Evolutionary conservation across 2,888 invertebrate genomes (phyloP).

Genomic region (Tenthredo livida): DNA sequence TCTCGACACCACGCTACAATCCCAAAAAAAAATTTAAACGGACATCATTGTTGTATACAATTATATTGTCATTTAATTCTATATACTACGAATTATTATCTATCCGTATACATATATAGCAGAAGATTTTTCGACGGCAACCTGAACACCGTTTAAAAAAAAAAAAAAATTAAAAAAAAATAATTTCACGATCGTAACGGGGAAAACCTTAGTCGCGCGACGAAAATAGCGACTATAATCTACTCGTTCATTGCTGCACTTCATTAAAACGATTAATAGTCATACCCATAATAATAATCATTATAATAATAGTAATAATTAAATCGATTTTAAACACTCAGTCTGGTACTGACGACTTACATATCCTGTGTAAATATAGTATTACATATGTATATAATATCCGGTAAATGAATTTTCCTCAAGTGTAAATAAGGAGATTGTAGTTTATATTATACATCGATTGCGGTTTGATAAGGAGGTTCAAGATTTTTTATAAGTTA

Average conservation of each 20-base stretch:
- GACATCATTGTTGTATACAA: neutral
- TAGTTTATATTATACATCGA: neutral
- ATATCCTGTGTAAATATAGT: slow-evolving; percentile 33
- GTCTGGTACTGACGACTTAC: slow-evolving; percentile 42
- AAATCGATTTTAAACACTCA: slow-evolving; percentile 26
- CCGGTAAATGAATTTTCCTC: neutral
- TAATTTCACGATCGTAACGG: neutral
- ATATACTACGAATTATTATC: neutral
- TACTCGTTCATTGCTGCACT: slow-evolving; percentile 14
- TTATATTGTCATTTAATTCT: neutral
- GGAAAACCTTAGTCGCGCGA: slow-evolving; percentile 10
- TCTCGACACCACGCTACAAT: neutral
- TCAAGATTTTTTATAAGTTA: slow-evolving; percentile 3
- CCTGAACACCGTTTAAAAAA: neutral
- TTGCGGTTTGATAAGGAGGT: neutral
- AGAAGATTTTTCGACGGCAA: neutral
- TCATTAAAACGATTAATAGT: neutral
- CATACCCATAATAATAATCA: neutral
- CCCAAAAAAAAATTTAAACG: neutral
- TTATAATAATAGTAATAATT: slow-evolving; percentile 26
- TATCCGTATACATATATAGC: neutral
- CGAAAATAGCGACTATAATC: neutral
- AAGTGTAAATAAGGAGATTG: slow-evolving; percentile 32
- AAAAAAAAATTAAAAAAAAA: neutral
- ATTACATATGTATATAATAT: neutral